Conservation (phyloP, 2,113 vertebrate species). For the Lampris incognitus region DNA sequence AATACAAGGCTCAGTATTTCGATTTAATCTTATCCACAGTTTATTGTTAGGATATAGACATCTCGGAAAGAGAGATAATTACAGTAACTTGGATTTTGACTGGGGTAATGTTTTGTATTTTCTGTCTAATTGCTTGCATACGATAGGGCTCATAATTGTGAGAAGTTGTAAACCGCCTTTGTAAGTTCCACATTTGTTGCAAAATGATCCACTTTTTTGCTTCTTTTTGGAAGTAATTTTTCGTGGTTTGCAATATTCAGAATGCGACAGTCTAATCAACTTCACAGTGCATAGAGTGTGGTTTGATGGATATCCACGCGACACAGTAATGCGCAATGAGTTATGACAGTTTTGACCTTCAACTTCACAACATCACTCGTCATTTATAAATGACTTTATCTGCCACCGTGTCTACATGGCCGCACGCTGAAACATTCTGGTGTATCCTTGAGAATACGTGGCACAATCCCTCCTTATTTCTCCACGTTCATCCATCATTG, state of each 20-base stretch:
- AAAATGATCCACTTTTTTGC: too few relatives aligned
- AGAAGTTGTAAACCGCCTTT: too few relatives aligned
- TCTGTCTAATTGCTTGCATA: too few relatives aligned
- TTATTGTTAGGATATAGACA: too few relatives aligned
- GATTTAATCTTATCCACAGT: too few relatives aligned
- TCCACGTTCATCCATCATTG: constrained; percentile 66
- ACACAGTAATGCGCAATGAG: constrained; percentile 46
- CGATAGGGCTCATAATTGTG: too few relatives aligned
- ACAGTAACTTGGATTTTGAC: too few relatives aligned
- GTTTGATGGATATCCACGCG: constrained; percentile 63
- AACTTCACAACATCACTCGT: constrained; percentile 47
- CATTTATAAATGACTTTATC: constrained; percentile 53
- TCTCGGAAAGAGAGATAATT: too few relatives aligned
- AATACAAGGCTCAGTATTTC: too few relatives aligned
- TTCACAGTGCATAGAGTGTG: constrained; percentile 18
- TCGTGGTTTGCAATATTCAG: neutral
- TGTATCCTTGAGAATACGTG: constrained; percentile 42
- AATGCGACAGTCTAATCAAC: constrained; percentile 28
- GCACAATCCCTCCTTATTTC: constrained; percentile 47
- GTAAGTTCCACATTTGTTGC: too few relatives aligned
- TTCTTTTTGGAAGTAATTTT: too few relatives aligned
- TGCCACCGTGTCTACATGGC: constrained; percentile 48
- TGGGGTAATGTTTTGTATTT: too few relatives aligned
- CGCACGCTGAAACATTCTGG: constrained; percentile 27
- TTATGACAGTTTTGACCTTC: constrained; percentile 63